Percentiles rank a stretch among this genome's conserved stretches.
Conservation (phyloP, 2,797 vertebrate species). For the Gobio occitaniae region DNA sequence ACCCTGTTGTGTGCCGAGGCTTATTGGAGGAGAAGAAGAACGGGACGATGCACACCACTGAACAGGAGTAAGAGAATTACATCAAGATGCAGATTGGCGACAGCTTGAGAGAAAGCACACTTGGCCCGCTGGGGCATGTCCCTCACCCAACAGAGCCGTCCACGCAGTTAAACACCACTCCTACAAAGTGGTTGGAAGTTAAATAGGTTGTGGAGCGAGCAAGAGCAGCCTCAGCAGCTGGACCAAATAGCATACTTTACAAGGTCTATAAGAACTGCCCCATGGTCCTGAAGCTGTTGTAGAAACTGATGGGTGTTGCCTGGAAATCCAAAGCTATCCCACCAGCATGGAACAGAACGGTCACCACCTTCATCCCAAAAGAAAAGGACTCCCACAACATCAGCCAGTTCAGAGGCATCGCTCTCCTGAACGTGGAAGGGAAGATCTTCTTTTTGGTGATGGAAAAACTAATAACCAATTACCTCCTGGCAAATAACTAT, state of each 20-base stretch:
- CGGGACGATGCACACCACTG: neutral
- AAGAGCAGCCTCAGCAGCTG: too few relatives aligned
- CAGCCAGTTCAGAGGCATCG: slow-evolving; percentile 17
- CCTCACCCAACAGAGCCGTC: neutral
- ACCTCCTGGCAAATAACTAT: too few relatives aligned
- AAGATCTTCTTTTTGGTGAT: too few relatives aligned
- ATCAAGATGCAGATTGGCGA: neutral
- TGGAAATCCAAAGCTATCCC: slow-evolving; percentile 6
- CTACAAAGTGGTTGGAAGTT: too few relatives aligned
- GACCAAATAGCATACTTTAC: too few relatives aligned
- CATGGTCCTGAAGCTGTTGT: neutral
- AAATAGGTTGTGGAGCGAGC: too few relatives aligned
- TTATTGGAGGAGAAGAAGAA: too few relatives aligned
- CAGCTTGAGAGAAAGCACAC: neutral
- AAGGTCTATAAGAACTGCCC: neutral
- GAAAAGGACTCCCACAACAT: slow-evolving; percentile 13
- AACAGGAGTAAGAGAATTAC: neutral
- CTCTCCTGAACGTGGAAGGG: neutral
- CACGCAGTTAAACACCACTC: neutral
- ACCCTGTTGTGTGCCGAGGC: too few relatives aligned
- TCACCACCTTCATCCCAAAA: slow-evolving; percentile 23
- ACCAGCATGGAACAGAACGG: neutral
- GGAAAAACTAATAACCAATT: too few relatives aligned
- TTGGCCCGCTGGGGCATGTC: too few relatives aligned
- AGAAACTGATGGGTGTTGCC: too few relatives aligned